These are phyloP conservation scores for Tyrannus savana DNA, from an alignment of 2,113 vertebrate genomes.

Conservation along the genomic window DNA sequence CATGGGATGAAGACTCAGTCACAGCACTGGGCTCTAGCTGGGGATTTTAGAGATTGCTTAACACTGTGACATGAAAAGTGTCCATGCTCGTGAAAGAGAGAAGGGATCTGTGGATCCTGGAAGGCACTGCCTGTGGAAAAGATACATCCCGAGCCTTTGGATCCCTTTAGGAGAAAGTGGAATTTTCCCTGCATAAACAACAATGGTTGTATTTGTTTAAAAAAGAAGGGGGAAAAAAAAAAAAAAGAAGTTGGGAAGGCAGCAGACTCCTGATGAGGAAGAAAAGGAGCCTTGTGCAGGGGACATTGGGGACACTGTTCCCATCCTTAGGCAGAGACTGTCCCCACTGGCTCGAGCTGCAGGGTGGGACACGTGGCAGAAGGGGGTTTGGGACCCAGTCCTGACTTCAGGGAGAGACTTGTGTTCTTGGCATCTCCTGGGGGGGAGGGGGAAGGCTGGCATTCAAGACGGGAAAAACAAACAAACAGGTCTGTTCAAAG, in stretches of 20 bases:
- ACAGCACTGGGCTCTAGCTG: accelerated
- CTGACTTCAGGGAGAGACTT: neutral
- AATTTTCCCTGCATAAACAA: constrained; percentile 23
- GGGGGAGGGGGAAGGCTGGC: neutral
- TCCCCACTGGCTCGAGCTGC: neutral
- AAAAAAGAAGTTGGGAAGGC: neutral
- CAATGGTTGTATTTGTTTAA: constrained; percentile 3
- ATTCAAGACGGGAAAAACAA: neutral
- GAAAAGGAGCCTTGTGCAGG: neutral
- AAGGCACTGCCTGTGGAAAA: neutral
- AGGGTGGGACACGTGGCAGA: neutral
- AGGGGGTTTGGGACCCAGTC: neutral
- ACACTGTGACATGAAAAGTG: neutral
- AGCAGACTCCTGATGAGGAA: neutral
- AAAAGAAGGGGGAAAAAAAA: neutral
- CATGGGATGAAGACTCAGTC: neutral
- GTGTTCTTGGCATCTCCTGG: neutral
- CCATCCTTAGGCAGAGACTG: neutral
- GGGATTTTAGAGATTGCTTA: neutral
- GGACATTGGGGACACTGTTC: constrained; percentile 15
- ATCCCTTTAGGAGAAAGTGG: constrained; percentile 1
- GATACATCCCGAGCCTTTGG: neutral
- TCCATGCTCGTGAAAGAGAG: neutral
- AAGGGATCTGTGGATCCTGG: neutral
- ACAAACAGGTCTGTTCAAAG: constrained; percentile 55